Base-by-base conservation (phyloP, 2,888 invertebrate species). In the Drosophila pseudotakahashii region DNA sequence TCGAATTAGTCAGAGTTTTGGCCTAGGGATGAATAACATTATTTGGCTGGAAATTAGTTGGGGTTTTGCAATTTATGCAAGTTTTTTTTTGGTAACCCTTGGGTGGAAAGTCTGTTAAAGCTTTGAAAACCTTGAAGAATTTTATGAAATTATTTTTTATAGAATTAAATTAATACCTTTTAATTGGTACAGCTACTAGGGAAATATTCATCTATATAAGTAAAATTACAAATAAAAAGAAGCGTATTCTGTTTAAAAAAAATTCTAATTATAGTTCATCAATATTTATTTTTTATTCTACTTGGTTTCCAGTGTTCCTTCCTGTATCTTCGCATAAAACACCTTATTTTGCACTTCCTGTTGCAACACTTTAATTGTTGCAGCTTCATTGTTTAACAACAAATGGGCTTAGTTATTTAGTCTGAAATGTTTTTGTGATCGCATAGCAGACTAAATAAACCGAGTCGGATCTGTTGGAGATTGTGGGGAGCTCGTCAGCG, bases 1-100 rank as follows among this genome's bases (percentile, higher is more conserved):
- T 64, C 64, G 45, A 64, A 52, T 64, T 64, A 52, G 64, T 45
- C 37, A 23, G 14, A 19, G 51, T 37, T 32, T 30, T 30, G 30
- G 41, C 19, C 7, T n/a, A n/a, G 13, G 10, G 34, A 48, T 66
- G 66, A 64, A 64, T 64, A 63, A 45, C 51, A 63, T 64, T 64
- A 51, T 64, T 62, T 62, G 19, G n/a, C 10, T 11, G 16, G 50
- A 36, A 37, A 62, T 64, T 64, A 42, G 50, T 64, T 62, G 36
- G 9, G 50, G 47, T 61, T 63, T 48, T 7, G 63, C 42, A 63
- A 48, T 48, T 42, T 36, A 26, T 48, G 39, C 6, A n/a, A 13
- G 14, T 58, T 32, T 45, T 1, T 26, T 1, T 30, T 7, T 30
- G 26, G 2, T 10, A 19, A 16, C 26, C 44, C 60, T 60, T 14